Percentiles rank a stretch among this genome's conserved stretches.
Evolutionary conservation across 1,140 invertebrate genomes (phyloP).

Genomic region (Cydia strobilella): DNA sequence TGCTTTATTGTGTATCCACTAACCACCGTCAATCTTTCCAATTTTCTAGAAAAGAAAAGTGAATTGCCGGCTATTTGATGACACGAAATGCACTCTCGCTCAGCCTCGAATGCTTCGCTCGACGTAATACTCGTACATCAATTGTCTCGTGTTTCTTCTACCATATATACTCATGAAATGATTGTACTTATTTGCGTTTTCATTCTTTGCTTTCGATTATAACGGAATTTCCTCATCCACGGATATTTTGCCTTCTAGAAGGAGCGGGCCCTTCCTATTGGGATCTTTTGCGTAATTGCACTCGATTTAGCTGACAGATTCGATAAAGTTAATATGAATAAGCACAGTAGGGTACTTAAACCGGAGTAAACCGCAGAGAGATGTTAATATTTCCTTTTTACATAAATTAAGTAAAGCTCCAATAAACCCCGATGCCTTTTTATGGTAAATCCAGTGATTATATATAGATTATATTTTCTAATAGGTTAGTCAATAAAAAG

Average conservation of each 20-base stretch:
- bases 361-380: neutral
- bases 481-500: neutral
- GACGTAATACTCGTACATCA: neutral
- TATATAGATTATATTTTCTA: neutral
- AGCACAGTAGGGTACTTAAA: neutral
- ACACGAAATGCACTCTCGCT: constrained; percentile 14
- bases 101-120: neutral
- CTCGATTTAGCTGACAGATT: neutral
- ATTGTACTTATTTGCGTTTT: neutral
- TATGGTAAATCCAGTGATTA: neutral
- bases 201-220: constrained; percentile 3
- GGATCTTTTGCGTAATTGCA: neutral
- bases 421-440: constrained; percentile 23
- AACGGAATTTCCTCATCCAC: neutral
- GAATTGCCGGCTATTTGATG: neutral
- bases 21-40: neutral
- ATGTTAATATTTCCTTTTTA: neutral
- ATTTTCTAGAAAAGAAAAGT: constrained; percentile 29
- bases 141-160: neutral
- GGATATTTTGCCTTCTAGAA: neutral
- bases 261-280: too few species aligned
- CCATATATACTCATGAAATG: neutral
- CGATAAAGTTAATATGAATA: neutral
- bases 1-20: constrained; percentile 26
- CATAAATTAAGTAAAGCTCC: neutral